Evolutionary conservation across 2,888 invertebrate species (phyloP).

Genomic region (Drosophila suboccidentalis): DNA sequence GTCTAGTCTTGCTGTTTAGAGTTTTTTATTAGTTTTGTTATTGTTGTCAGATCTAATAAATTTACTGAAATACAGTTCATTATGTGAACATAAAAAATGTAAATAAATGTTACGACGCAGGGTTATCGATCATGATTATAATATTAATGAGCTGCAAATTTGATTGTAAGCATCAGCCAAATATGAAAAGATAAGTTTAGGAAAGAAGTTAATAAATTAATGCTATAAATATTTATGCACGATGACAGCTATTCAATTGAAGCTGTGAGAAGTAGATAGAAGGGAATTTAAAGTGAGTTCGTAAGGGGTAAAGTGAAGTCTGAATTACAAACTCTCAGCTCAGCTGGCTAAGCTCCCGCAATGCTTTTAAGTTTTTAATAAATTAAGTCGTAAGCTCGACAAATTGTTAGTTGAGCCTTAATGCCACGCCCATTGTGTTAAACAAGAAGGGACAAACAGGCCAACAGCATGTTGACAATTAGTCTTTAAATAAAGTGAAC

Average conservation of each 20-base stretch:
- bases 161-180: not conserved
- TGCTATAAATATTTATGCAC: not conserved
- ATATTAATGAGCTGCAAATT: no score
- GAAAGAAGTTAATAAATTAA: not conserved
- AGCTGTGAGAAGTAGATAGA: not conserved
- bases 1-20: no score
- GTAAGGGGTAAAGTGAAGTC: not conserved
- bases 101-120: no score
- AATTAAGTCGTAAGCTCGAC: constrained; percentile 14
- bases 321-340: not conserved
- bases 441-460: constrained; percentile 15
- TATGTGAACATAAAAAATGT: no score
- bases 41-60: no score
- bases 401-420: constrained; percentile 38
- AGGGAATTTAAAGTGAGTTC: not conserved
- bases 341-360: not conserved
- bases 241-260: not conserved
- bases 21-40: no score
- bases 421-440: constrained; percentile 42
- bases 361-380: constrained; percentile 27
- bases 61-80: no score
- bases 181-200: not conserved
- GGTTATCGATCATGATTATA: no score
- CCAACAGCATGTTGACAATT: constrained; percentile 67
- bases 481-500: constrained; percentile 67